Base-by-base conservation (phyloP, 2,888 invertebrate species). In the Phytoseiulus persimilis region DNA sequence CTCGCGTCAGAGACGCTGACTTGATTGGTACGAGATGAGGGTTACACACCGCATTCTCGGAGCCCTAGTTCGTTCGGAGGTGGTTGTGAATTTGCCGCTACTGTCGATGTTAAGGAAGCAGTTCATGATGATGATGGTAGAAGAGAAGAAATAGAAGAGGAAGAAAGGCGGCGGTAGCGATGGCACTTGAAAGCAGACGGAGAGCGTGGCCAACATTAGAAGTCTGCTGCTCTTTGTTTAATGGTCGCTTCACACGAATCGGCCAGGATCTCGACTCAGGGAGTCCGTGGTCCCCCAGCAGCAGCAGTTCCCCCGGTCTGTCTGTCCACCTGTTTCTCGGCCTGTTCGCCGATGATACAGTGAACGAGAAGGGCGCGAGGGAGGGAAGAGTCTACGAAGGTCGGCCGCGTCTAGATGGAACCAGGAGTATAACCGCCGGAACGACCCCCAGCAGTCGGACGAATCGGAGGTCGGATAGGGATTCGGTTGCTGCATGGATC, bases 181-280 rank as follows among this genome's bases (percentile, higher is more conserved):
- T 65, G 65, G 65, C 65, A 65, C 65, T 65, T 65, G 65, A 65
- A 23, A 65, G 23, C 65, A 65, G 65, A 65, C 65, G 65, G 65
- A 65, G 65, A 65, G 65, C 65, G 65, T 65, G 65, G 65, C 65
- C 65, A 65, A 65, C 65, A 65, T 65, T 65, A 65, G 65, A 65
- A 65, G 65, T 65, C 65, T 65, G 65, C 65, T 65, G 65, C 18
- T 65, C 65, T 65, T 65, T 65, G 65, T 65, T 65, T 65, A 65
- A 65, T 65, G 65, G 65, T 65, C 65, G 65, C 65, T 65, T 65
- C 65, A 65, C 65, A 65, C 65, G 65, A 65, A 65, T 65, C 65
- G 65, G 18, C 65, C 65, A 65, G 65, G 65, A 65, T 65, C 65
- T 65, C 65, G 65, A 65, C 9, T 14, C 65, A 65, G 28, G 65